A percentile compares a stretch with the other conserved stretches of the same genome.
These are phyloP conservation scores for Microcebus griseorufus DNA, from an alignment of 2,113 vertebrate genomes.

Conservation along the genomic window DNA sequence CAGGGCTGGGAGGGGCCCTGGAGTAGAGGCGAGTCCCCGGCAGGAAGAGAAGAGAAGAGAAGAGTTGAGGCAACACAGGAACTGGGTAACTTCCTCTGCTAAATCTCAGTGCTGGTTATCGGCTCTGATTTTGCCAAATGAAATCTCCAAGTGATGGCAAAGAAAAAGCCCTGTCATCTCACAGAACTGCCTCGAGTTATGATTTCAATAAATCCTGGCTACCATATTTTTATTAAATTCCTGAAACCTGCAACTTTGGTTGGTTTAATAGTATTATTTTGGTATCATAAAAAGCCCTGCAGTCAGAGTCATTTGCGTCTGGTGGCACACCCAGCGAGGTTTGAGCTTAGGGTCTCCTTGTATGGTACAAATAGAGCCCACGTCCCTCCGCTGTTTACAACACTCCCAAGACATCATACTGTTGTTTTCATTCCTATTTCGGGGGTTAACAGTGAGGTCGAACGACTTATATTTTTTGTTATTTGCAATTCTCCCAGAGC, in stretches of 20 bases:
- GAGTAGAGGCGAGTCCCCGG: accelerated
- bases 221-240: background rate
- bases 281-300: background rate
- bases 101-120: background rate
- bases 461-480: background rate
- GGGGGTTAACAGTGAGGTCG: background rate
- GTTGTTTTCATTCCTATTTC: background rate
- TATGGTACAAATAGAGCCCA: background rate
- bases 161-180: background rate
- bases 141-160: background rate
- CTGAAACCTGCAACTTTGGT: background rate
- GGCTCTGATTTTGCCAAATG: background rate
- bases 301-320: background rate
- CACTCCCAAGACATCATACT: background rate
- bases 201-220: background rate
- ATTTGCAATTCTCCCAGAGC: background rate
- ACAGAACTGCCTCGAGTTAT: background rate
- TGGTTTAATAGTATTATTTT: background rate
- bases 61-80: background rate
- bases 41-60: background rate
- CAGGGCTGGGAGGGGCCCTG: background rate
- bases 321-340: background rate
- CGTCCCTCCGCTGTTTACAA: background rate
- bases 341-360: background rate
- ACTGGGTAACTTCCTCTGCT: background rate